phyloP scores from a whole-genome alignment of 2,113 vertebrate species.

The Bujurquina vittata region DNA sequence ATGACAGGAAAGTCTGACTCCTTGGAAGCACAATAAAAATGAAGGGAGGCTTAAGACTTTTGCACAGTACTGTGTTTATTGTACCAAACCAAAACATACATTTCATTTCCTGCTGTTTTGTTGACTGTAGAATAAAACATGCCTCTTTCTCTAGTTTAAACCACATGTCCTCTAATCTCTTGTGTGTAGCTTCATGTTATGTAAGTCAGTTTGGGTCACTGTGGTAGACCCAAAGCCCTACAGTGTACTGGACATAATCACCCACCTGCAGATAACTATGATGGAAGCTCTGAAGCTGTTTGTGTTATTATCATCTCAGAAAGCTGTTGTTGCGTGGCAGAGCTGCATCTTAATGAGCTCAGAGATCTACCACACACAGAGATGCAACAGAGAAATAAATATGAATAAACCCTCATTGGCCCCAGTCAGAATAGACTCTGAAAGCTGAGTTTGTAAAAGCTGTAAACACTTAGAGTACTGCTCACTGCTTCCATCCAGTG shows the following conservation, averaged over 20 bases:
- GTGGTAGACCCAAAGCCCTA: conserved; percentile 39
- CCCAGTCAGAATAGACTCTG: conserved; percentile 8
- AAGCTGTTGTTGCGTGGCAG: conserved; percentile 44
- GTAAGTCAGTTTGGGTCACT: conserved; percentile 37
- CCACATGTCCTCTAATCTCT: conserved; percentile 29
- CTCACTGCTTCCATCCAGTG: conserved; percentile 9
- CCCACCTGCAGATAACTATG: conserved; percentile 68
- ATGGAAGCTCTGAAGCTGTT: conserved; percentile 47
- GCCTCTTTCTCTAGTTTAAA: conserved; percentile 5
- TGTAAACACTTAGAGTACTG: conserved; percentile 15
- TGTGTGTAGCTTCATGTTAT: conserved; percentile 13
- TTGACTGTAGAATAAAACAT: conserved; percentile 19
- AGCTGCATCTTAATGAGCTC: conserved; percentile 65
- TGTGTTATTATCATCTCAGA: conserved; percentile 64
- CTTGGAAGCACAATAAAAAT: neutral
- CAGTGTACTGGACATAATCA: conserved; percentile 54
- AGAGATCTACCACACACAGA: conserved; percentile 48
- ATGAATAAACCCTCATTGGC: conserved; percentile 48
- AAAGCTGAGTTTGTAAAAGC: conserved; percentile 39
- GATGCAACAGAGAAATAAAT: conserved; percentile 61
- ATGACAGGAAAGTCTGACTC: neutral
- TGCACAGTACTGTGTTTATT: neutral
- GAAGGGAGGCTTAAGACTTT: neutral
- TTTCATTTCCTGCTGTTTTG: conserved; percentile 20
- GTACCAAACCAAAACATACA: conserved; percentile 29